These are phyloP conservation scores for Geotrypetes seraphini DNA, from an alignment of 2,797 vertebrate genomes.

Conservation along the genomic window DNA sequence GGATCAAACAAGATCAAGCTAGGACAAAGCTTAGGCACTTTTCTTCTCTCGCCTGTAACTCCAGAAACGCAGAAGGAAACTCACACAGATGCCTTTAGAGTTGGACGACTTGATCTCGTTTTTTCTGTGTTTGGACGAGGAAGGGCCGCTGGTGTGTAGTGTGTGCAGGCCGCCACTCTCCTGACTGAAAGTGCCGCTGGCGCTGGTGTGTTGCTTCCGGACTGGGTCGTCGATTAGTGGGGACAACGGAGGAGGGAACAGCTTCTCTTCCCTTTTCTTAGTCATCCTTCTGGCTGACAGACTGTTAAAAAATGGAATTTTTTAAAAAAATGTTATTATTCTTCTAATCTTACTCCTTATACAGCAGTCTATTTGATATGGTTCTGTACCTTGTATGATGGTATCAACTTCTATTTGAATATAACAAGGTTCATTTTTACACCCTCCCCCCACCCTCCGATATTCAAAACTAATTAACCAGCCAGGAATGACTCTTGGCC, in stretches of 20 bases:
- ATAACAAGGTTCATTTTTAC: no score
- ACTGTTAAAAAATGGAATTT: conserved; percentile 19
- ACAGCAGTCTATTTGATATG: no score
- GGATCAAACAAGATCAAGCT: neutral
- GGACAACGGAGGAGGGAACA: conserved; percentile 82
- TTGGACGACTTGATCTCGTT: conserved; percentile 72
- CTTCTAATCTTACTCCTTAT: no score
- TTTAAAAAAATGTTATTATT: no score
- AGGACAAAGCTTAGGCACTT: conserved; percentile 5
- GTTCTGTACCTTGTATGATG: no score
- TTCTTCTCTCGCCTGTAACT: neutral
- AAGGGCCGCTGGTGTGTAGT: conserved; percentile 35
- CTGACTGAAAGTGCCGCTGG: conserved; percentile 55
- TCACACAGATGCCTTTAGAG: conserved; percentile 66
- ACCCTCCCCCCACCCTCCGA: no score
- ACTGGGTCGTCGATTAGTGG: conserved; percentile 75
- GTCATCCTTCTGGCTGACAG: conserved; percentile 71
- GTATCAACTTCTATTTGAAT: no score
- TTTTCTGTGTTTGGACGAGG: conserved; percentile 72
- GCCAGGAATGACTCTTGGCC: no score
- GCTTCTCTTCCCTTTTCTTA: conserved; percentile 75
- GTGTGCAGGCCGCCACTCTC: conserved; percentile 46
- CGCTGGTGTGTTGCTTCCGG: conserved; percentile 52
- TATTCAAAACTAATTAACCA: no score
- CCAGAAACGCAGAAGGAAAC: conserved; percentile 11